Conservation (phyloP, 2,113 vertebrate species). For the Cyprinus carpio region DNA sequence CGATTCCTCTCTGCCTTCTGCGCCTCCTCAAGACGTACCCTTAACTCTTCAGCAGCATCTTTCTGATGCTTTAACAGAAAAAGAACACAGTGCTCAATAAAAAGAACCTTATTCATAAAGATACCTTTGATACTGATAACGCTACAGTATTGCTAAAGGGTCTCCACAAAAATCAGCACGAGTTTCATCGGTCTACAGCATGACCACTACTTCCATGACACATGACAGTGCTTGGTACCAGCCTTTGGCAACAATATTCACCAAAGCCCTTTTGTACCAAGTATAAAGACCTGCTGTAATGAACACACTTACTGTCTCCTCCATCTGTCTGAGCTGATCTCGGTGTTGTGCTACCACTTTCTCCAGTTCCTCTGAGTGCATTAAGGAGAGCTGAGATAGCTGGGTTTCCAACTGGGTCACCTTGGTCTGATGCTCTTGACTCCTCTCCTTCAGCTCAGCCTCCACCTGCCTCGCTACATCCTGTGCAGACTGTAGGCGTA, state of each 20-base stretch:
- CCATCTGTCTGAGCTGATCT: slow-evolving; percentile 65
- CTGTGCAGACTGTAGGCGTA: slow-evolving; percentile 64
- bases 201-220: background rate
- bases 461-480: slow-evolving; percentile 75
- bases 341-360: slow-evolving; percentile 63
- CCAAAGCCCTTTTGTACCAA: background rate
- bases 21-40: slow-evolving; percentile 62
- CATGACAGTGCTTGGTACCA: background rate
- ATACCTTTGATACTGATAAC: background rate
- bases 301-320: slow-evolving; percentile 58
- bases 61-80: slow-evolving; percentile 69
- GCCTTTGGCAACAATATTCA: background rate
- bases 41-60: slow-evolving; percentile 70
- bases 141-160: slow-evolving; percentile 1
- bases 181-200: background rate
- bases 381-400: slow-evolving; percentile 69
- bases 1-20: slow-evolving; percentile 55
- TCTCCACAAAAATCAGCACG: background rate
- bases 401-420: slow-evolving; percentile 68
- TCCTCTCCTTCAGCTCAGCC: slow-evolving; percentile 70
- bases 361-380: slow-evolving; percentile 68
- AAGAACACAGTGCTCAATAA: background rate
- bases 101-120: background rate
- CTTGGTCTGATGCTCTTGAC: slow-evolving; percentile 71
- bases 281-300: slow-evolving; percentile 16